Conservation (phyloP, 2,113 vertebrate genomes). For the Ciconia maguari region DNA sequence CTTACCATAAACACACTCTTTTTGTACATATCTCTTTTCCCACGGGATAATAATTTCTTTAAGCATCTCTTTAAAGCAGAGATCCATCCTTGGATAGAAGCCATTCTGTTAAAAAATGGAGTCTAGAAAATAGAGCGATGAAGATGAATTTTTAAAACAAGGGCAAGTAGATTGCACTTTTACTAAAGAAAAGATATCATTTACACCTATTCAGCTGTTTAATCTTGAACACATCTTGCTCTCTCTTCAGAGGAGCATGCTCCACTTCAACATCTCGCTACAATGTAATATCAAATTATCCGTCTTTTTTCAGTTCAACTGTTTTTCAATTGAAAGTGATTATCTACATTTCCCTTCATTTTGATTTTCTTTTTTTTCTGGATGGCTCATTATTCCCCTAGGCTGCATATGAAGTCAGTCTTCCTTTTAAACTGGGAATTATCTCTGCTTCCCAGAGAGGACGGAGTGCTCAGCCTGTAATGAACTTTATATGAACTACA, state of each 20-base stretch:
- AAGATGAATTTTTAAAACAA: constrained; percentile 20
- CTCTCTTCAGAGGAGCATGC: neutral
- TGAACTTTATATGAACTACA: neutral
- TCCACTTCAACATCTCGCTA: neutral
- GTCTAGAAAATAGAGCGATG: neutral
- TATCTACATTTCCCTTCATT: neutral
- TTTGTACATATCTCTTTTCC: neutral
- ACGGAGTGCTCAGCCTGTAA: neutral
- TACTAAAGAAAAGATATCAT: neutral
- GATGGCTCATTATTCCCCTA: neutral
- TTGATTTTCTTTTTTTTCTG: neutral
- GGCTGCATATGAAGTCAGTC: neutral
- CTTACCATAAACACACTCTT: neutral
- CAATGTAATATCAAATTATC: neutral
- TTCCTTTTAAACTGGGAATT: constrained; percentile 3
- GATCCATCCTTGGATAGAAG: neutral
- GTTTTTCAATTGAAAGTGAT: neutral
- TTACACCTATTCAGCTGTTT: neutral
- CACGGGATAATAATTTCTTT: neutral
- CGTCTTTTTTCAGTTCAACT: neutral
- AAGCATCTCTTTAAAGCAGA: neutral
- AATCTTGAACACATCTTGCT: neutral
- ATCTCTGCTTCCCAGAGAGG: neutral
- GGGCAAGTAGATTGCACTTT: constrained; percentile 2
- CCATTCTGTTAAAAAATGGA: neutral